phyloP scores from a whole-genome alignment of 2,888 invertebrate genomes.

The Andricus curvator region DNA sequence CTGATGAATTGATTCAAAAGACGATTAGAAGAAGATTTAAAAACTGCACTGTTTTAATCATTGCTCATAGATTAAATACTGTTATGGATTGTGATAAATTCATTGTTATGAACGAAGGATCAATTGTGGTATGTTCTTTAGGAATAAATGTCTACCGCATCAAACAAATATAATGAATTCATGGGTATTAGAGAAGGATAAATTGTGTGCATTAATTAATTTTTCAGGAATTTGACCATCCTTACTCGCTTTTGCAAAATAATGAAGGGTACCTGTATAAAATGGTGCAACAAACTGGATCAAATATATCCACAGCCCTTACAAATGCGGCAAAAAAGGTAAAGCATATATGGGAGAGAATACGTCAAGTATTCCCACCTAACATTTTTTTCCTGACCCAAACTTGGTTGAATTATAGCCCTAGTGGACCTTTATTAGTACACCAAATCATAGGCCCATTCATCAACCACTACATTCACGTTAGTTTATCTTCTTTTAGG shows the following conservation, averaged over 20 bases:
- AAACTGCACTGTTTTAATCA: slow-evolving; percentile 81
- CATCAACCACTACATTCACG: too few species aligned
- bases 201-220: not conserved
- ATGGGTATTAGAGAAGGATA: too few species aligned
- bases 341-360: slow-evolving; percentile 40
- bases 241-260: slow-evolving; percentile 83
- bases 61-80: slow-evolving; percentile 82
- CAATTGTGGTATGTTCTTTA: slow-evolving; percentile 67
- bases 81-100: slow-evolving; percentile 82
- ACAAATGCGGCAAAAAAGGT: slow-evolving; percentile 62
- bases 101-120: slow-evolving; percentile 80
- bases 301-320: slow-evolving; percentile 73
- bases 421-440: not conserved
- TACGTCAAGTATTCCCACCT: too few species aligned
- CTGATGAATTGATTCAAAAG: slow-evolving; percentile 80
- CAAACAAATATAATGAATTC: not conserved
- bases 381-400: not conserved
- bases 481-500: too few species aligned
- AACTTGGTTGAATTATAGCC: not conserved
- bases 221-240: slow-evolving; percentile 86
- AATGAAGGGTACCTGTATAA: slow-evolving; percentile 82
- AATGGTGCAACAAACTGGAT: slow-evolving; percentile 86
- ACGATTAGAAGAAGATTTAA: slow-evolving; percentile 80
- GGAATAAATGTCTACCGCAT: too few species aligned
- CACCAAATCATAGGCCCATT: not conserved